Conservation (phyloP, 2,797 vertebrate species). For the Sparus aurata region DNA sequence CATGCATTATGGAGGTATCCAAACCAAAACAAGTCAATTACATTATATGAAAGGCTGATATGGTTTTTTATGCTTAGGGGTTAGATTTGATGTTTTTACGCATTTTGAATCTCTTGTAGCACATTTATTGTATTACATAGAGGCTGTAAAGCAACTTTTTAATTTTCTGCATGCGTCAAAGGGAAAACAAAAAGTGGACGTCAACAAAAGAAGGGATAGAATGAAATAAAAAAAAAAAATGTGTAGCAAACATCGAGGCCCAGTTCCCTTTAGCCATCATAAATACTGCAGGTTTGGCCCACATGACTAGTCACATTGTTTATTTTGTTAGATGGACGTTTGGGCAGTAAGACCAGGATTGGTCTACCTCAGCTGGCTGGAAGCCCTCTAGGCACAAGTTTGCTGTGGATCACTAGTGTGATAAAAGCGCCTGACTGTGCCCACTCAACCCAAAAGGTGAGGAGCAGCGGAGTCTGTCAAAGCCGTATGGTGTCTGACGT, state of each 20-base stretch:
- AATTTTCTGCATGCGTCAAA: conserved; percentile 35
- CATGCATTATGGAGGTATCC: conserved; percentile 38
- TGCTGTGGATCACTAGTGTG: conserved; percentile 51
- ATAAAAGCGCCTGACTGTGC: conserved; percentile 53
- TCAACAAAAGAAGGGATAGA: neutral
- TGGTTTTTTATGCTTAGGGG: conserved; percentile 39
- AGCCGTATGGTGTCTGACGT: conserved; percentile 43
- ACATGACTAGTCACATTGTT: neutral
- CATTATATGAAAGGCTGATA: conserved; percentile 55
- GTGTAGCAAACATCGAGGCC: neutral
- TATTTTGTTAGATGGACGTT: conserved; percentile 15
- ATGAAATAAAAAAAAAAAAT: neutral
- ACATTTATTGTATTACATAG: conserved; percentile 43
- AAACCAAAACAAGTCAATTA: conserved; percentile 59
- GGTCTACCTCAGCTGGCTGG: conserved; percentile 21
- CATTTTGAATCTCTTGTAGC: conserved; percentile 20
- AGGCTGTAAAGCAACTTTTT: conserved; percentile 43
- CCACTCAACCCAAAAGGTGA: conserved; percentile 61
- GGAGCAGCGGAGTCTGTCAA: conserved; percentile 53
- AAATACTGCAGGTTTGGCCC: neutral
- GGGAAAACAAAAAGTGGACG: conserved; percentile 20
- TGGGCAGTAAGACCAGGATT: conserved; percentile 18
- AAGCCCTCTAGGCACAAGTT: conserved; percentile 34
- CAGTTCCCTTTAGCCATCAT: neutral
- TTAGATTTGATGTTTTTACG: conserved; percentile 32